These are phyloP conservation scores for Aurelia aurita DNA, from an alignment of 30 jellyfish, hydroid and myxozoan genomes.

Conservation along the genomic window DNA sequence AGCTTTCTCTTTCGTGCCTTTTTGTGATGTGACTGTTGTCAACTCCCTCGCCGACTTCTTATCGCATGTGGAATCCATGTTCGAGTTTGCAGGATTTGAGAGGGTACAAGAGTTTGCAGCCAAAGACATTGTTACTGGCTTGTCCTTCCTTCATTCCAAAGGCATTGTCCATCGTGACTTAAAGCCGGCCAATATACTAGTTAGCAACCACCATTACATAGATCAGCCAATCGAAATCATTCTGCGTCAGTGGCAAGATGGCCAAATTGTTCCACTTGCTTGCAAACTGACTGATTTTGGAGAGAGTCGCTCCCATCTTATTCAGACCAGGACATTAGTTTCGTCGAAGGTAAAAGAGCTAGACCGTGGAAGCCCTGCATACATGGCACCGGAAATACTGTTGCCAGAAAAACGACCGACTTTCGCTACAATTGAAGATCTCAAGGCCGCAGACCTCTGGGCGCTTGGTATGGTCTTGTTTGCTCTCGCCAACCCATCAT, in stretches of 20 bases:
- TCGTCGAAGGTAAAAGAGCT: not conserved
- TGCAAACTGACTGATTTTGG: slow-evolving; percentile 39
- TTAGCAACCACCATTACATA: slow-evolving; percentile 1
- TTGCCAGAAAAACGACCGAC: not conserved
- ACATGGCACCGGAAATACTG: slow-evolving; percentile 23
- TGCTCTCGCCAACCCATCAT: slow-evolving; percentile 2
- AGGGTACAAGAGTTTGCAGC: not conserved
- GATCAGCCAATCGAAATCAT: not conserved
- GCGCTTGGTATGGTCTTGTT: slow-evolving; percentile 21
- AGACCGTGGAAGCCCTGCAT: slow-evolving; percentile 10
- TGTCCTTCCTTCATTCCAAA: not conserved
- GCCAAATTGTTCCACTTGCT: not conserved
- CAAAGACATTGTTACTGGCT: not conserved
- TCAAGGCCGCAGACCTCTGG: slow-evolving; percentile 26
- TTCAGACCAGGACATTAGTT: not conserved
- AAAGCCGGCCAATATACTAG: slow-evolving; percentile 2
- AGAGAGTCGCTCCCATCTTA: slow-evolving; percentile 9
- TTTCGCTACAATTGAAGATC: not conserved
- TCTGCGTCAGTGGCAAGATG: not conserved
- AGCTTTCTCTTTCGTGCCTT: not conserved
- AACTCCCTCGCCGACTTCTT: not conserved
- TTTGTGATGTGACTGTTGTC: not conserved
- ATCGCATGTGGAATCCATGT: not conserved
- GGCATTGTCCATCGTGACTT: slow-evolving; percentile 5
- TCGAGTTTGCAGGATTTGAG: slow-evolving; percentile 4